Evolutionary conservation across 2,888 invertebrate species (phyloP).

Genomic region (Erpobdella octoculata): DNA sequence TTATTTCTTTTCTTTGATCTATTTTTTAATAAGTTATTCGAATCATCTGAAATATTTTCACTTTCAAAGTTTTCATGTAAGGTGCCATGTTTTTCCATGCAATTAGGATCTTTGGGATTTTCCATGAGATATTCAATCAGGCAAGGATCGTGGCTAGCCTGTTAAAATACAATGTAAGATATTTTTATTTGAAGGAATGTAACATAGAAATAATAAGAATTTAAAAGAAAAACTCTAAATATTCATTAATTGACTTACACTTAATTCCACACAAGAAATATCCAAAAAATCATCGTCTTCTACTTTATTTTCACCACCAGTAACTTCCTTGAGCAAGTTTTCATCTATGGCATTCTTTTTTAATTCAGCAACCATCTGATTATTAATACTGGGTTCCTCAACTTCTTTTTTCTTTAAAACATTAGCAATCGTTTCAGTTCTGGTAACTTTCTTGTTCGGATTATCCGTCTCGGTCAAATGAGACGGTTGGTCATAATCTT

Average conservation of each 20-base stretch:
- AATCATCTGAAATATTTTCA: too few species aligned
- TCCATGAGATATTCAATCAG: slow-evolving; percentile 21
- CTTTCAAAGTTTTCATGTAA: background rate
- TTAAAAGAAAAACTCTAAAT: background rate
- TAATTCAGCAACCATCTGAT: background rate
- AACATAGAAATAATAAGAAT: too few species aligned
- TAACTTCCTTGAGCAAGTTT: background rate
- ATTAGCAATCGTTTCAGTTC: too few species aligned
- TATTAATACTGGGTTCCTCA: too few species aligned
- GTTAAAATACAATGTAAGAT: background rate
- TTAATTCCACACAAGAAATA: slow-evolving; percentile 24
- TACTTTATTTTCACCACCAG: background rate
- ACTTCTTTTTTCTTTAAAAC: too few species aligned
- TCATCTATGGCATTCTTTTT: background rate
- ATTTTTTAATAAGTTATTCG: too few species aligned
- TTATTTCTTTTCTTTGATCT: too few species aligned
- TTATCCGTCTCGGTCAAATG: too few species aligned
- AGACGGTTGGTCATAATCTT: too few species aligned
- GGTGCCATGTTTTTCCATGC: background rate
- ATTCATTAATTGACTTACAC: background rate
- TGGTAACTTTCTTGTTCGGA: too few species aligned
- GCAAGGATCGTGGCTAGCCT: background rate
- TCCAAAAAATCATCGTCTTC: slow-evolving; percentile 22
- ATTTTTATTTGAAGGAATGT: background rate
- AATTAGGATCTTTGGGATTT: slow-evolving; percentile 14